Evolutionary conservation across 2,797 vertebrate species (phyloP), one percentile per base, ranked within the genome.

Genomic region (Oophaga sylvatica): DNA sequence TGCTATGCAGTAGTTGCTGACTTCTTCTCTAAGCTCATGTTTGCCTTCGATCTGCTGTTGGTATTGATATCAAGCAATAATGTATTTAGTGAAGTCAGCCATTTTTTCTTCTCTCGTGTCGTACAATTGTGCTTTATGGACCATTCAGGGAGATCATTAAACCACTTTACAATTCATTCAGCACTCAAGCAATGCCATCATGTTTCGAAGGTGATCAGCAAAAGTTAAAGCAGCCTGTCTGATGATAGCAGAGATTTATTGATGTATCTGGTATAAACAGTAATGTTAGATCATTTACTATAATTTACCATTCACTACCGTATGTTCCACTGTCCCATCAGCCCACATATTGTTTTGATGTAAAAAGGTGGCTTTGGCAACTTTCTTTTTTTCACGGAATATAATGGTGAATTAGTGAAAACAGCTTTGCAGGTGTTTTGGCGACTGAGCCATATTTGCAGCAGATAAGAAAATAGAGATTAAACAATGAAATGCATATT

Each of bases 181-280:
- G n/a, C 56, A 76, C 22, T 53, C 22, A 76, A 56, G 45, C 73
- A 8, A n/a, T 53, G 73, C 22, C 73, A 76, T 76, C 73, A 76
- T 0, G 12, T 56, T 53, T 76, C 12, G 56, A 11, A n/a, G 13
- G 15, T 26, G 45, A 56, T 76, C 73, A 76, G 73, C 73, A 76
- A 56, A 53, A 76, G 8, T 48, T 41, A 71, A 41, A 73, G 41
- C 12, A 12, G 9, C 71, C 3, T 35, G 26, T 31, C 26, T 48
- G 71, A 22, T 48, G 71, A 22, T 11, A 22, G 35, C 2, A 35
- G 41, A 75, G 35, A 75, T 48, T 75, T 75, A 20, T 76, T 56
- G 22, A 22, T 17, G 1, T 75, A 20, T 75, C 45, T 26, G 7
- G 9, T n/a, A 75, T 75, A 75, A 9, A 41, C 35, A 41, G 35